Evolutionary conservation across 2,888 invertebrate species (phyloP).

Genomic region (Tortricodes alternella): DNA sequence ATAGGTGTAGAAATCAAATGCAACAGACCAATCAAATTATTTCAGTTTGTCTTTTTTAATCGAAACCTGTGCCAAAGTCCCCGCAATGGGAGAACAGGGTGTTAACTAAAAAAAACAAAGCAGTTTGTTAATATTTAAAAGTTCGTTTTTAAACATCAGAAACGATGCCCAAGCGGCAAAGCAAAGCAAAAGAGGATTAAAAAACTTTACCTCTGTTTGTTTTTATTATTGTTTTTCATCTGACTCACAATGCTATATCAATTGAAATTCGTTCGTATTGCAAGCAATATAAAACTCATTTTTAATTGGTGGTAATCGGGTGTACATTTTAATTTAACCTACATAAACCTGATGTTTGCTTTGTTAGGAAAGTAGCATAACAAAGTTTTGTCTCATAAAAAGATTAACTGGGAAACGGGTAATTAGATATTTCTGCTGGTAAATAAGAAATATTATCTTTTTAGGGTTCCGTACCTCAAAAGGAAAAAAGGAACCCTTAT

Average conservation of each 20-base stretch:
- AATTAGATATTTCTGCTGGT: neutral
- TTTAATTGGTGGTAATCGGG: neutral
- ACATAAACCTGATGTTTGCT: slow-evolving; percentile 26
- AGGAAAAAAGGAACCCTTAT: too few relatives aligned
- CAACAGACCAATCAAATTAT: too few relatives aligned
- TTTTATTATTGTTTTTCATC: slow-evolving; percentile 28
- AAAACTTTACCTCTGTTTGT: slow-evolving; percentile 36
- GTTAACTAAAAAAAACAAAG: slow-evolving; percentile 10
- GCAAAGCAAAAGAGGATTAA: slow-evolving; percentile 35
- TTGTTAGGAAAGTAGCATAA: slow-evolving; percentile 5
- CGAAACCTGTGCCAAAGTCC: too few relatives aligned
- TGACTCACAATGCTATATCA: neutral
- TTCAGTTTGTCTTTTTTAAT: too few relatives aligned
- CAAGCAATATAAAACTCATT: neutral
- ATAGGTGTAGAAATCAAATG: too few relatives aligned
- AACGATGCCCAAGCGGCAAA: slow-evolving; percentile 28
- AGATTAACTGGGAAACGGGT: neutral
- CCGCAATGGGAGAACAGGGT: too few relatives aligned
- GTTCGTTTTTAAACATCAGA: slow-evolving; percentile 21
- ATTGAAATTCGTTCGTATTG: neutral
- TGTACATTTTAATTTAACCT: slow-evolving; percentile 22
- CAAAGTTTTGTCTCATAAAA: slow-evolving; percentile 12
- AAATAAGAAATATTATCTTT: neutral
- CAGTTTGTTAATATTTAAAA: slow-evolving; percentile 17
- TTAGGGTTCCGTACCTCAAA: neutral